Evolutionary conservation across 2,797 vertebrate species (phyloP).

Genomic region (Numenius phaeopus): DNA sequence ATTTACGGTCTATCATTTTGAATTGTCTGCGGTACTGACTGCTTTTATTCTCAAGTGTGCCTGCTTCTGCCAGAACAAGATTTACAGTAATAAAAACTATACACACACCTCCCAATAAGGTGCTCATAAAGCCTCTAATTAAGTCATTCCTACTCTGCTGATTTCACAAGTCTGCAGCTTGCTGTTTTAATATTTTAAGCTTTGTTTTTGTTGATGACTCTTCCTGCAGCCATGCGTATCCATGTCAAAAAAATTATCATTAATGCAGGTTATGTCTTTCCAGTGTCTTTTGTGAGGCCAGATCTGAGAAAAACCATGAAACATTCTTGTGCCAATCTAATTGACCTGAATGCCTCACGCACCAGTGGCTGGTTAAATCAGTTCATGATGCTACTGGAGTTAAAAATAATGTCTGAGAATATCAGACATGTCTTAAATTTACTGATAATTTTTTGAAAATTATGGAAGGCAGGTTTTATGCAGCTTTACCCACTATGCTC

Average conservation of each 20-base stretch:
- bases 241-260: neutral
- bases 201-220: neutral
- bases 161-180: neutral
- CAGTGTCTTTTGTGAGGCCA: neutral
- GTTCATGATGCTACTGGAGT: neutral
- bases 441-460: slow-evolving; percentile 54
- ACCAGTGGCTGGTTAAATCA: slow-evolving; percentile 30
- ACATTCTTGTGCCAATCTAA: neutral
- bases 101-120: neutral
- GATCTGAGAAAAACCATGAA: slow-evolving; percentile 1
- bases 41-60: slow-evolving; percentile 5
- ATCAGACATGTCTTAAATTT: slow-evolving; percentile 64
- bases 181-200: neutral
- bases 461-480: slow-evolving; percentile 1
- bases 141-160: neutral
- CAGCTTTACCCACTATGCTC: slow-evolving; percentile 32
- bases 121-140: neutral
- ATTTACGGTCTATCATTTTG: neutral
- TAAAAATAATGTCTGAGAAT: slow-evolving; percentile 65
- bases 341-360: slow-evolving; percentile 26
- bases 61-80: neutral
- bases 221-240: neutral
- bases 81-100: slow-evolving; percentile 1
- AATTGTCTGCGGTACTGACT: neutral
- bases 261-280: neutral